Conservation (phyloP, 1,140 invertebrate genomes). For the Lanistes nyassanus region DNA sequence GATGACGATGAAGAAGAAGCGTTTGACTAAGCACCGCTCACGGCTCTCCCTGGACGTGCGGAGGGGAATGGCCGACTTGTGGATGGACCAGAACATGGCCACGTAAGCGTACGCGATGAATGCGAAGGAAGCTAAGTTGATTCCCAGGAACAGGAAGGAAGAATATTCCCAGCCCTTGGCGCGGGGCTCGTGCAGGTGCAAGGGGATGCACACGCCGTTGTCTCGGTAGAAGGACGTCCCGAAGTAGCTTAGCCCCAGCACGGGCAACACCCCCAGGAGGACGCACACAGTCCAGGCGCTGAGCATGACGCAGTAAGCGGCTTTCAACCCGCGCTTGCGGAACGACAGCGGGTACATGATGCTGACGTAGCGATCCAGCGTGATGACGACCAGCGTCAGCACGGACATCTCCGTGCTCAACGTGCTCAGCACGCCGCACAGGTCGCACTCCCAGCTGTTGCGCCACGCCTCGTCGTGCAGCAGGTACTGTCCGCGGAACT, state of each 20-base stretch:
- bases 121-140: conserved; percentile 67
- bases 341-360: conserved; percentile 75
- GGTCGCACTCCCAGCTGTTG: conserved; percentile 71
- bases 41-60: conserved; percentile 72
- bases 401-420: conserved; percentile 73
- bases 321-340: conserved; percentile 39
- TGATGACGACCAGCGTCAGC: conserved; percentile 80
- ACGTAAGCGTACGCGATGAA: conserved; percentile 64
- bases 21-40: conserved; percentile 64
- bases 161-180: conserved; percentile 68
- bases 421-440: conserved; percentile 52
- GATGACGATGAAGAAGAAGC: conserved; percentile 62
- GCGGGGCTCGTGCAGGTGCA: conserved; percentile 63
- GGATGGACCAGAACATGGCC: conserved; percentile 75
- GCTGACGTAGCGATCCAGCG: conserved; percentile 76
- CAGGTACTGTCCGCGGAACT: conserved; percentile 75
- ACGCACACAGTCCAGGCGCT: conserved; percentile 76
- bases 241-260: conserved; percentile 72
- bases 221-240: conserved; percentile 63
- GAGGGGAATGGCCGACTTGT: conserved; percentile 72
- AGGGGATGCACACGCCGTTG: conserved; percentile 65
- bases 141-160: conserved; percentile 62
- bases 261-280: conserved; percentile 75
- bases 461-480: conserved; percentile 76
- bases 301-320: conserved; percentile 70